A percentile compares a stretch with the other conserved stretches of the same genome.
Evolutionary conservation across 2,113 vertebrate species (phyloP).

Genomic region (Mobula hypostoma): DNA sequence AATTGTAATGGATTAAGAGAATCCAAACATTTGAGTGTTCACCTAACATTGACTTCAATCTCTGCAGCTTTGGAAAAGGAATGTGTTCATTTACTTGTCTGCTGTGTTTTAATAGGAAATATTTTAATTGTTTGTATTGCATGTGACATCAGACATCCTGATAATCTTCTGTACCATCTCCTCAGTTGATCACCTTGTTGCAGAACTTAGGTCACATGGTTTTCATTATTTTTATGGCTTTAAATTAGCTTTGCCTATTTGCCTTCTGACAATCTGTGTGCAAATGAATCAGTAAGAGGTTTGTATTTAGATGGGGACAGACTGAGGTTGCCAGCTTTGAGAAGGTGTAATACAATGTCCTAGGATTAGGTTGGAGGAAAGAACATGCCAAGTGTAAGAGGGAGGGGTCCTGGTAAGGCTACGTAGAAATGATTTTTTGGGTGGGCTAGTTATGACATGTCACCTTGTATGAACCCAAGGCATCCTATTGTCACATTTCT

Average conservation of each 20-base stretch:
- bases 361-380: background rate
- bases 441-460: too few species aligned
- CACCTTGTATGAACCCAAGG: background rate
- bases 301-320: too few species aligned
- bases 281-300: too few species aligned
- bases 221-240: too few species aligned
- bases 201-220: too few species aligned
- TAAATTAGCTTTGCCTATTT: too few species aligned
- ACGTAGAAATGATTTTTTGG: background rate
- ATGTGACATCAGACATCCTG: background rate
- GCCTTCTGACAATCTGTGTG: too few species aligned
- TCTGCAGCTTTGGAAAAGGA: background rate
- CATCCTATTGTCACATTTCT: background rate
- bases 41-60: background rate
- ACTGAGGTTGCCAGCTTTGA: too few species aligned
- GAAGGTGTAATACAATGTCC: too few species aligned
- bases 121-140: too few species aligned
- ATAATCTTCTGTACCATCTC: background rate
- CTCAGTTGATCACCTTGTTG: background rate
- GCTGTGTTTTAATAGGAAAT: background rate
- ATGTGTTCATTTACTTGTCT: background rate
- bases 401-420: background rate
- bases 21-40: background rate
- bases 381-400: too few species aligned
- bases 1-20: background rate